phyloP scores from a whole-genome alignment of 2,113 vertebrate genomes.

The Steatornis caripensis region DNA sequence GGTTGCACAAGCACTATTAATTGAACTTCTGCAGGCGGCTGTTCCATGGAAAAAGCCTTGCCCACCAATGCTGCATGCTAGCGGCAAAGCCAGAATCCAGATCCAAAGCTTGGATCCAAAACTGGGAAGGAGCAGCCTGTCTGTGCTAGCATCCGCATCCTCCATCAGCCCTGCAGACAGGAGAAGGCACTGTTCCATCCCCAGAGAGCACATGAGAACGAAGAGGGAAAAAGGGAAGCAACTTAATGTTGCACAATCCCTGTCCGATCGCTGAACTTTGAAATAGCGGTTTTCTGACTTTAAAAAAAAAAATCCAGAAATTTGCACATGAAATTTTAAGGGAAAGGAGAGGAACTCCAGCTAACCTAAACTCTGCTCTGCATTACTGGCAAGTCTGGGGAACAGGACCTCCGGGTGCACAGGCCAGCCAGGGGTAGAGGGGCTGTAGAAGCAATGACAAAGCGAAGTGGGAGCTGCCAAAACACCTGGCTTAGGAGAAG shows the following conservation, averaged over 20 bases:
- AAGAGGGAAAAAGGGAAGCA: background rate
- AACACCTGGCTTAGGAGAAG: background rate
- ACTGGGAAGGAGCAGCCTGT: background rate
- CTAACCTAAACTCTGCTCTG: background rate
- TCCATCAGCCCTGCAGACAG: background rate
- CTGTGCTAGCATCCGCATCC: background rate
- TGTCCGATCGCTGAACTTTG: accelerated
- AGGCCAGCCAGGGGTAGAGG: background rate
- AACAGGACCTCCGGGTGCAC: accelerated
- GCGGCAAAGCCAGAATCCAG: background rate
- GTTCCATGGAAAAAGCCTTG: background rate
- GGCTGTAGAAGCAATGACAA: background rate
- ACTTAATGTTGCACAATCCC: background rate
- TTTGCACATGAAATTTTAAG: background rate
- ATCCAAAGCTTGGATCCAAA: background rate
- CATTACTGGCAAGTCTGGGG: accelerated
- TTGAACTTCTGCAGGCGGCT: background rate
- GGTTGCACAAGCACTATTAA: background rate
- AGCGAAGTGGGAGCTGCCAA: background rate
- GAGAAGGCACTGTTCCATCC: background rate
- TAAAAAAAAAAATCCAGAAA: background rate
- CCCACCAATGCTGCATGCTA: background rate
- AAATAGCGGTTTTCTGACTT: background rate
- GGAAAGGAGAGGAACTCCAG: background rate
- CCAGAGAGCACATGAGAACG: accelerated